Evolutionary conservation across 2,888 invertebrate species (phyloP).

Genomic region (Tortricodes alternella): DNA sequence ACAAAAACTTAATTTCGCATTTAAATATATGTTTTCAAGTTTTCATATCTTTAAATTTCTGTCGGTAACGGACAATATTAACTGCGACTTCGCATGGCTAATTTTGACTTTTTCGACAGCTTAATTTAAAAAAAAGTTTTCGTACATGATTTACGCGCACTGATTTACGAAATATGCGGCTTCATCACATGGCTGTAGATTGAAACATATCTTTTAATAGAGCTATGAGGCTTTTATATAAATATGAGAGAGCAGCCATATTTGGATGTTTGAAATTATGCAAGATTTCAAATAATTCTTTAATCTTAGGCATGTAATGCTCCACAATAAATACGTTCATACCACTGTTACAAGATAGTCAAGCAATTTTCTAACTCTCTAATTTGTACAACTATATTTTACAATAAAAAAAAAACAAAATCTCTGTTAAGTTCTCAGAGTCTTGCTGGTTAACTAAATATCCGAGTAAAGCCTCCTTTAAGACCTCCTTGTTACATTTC

Average conservation of each 20-base stretch:
- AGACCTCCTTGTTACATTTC: slow-evolving; percentile 12
- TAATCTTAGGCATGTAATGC: slow-evolving; percentile 10
- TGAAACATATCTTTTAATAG: no score
- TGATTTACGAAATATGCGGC: background rate
- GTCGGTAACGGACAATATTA: slow-evolving; percentile 27
- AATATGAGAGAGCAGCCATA: no score
- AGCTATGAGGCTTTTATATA: no score
- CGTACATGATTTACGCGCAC: slow-evolving; percentile 1
- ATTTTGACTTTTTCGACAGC: slow-evolving; percentile 37
- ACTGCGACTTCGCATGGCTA: slow-evolving; percentile 35
- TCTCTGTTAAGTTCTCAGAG: slow-evolving; percentile 31
- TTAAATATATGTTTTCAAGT: slow-evolving; percentile 72
- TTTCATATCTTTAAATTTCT: slow-evolving; percentile 39
- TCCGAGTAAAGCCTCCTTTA: slow-evolving; percentile 37
- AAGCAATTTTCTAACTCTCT: slow-evolving; percentile 27
- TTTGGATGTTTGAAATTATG: no score
- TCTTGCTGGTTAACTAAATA: slow-evolving; percentile 56
- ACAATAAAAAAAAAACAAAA: slow-evolving; percentile 21
- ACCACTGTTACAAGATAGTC: slow-evolving; percentile 25
- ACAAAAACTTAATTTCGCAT: slow-evolving; percentile 78
- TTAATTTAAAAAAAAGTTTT: slow-evolving; percentile 23
- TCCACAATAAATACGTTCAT: slow-evolving; percentile 18
- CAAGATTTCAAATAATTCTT: slow-evolving; percentile 7
- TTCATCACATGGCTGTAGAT: background rate
- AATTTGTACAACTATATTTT: slow-evolving; percentile 28